These are phyloP conservation scores for Sylvicola cinctus DNA, from an alignment of 2,888 invertebrate species.

Conservation along the genomic window DNA sequence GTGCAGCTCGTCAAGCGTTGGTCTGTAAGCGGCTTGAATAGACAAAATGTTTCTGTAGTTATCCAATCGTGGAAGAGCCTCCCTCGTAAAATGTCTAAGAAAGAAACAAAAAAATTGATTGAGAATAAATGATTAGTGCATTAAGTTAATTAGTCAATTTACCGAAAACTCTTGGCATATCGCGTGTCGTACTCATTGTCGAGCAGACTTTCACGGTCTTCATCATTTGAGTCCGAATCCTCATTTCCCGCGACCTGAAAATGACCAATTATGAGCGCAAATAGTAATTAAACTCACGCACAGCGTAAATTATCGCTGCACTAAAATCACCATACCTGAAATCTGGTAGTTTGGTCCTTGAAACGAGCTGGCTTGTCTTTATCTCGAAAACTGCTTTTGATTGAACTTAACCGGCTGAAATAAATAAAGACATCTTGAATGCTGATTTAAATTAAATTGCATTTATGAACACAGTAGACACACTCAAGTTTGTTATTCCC, in stretches of 20 bases:
- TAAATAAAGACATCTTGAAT: constrained; percentile 3
- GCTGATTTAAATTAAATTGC: not conserved
- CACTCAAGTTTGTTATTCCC: not conserved
- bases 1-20: constrained; percentile 74
- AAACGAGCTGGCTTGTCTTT: constrained; percentile 39
- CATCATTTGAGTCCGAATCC: constrained; percentile 26
- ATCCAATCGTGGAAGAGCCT: constrained; percentile 69
- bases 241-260: constrained; percentile 14
- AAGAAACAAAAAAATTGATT: constrained; percentile 1
- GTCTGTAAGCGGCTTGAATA: constrained; percentile 67
- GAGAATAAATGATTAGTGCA: not conserved
- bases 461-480: not conserved
- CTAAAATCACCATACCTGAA: constrained; percentile 27
- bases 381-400: constrained; percentile 41
- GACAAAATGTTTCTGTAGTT: constrained; percentile 80
- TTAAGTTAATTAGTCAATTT: constrained; percentile 7
- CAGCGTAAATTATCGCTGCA: too few relatives aligned
- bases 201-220: constrained; percentile 25
- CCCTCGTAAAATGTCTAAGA: constrained; percentile 59
- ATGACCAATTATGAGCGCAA: not conserved
- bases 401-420: constrained; percentile 18
- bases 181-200: constrained; percentile 40
- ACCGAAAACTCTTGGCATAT: constrained; percentile 64
- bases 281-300: not conserved
- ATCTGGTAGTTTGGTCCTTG: constrained; percentile 37